phyloP scores from a whole-genome alignment of 2,888 invertebrate genomes.

The Augochlorella aurata region DNA sequence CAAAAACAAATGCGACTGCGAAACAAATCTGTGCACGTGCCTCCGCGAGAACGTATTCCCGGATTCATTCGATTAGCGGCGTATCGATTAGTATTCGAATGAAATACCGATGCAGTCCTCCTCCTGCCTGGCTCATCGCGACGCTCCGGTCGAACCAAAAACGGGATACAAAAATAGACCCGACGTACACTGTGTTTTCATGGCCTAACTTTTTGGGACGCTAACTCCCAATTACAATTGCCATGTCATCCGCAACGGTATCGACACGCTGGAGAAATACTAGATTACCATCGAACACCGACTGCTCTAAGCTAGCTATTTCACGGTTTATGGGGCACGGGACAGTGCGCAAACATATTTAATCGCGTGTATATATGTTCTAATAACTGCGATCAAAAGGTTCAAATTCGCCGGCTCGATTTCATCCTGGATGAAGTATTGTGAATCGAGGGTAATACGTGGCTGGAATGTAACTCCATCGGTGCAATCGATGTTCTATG shows the following conservation, averaged over 20 bases:
- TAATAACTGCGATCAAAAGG: not conserved
- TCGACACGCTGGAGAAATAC: not conserved
- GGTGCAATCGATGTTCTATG: not conserved
- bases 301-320: not conserved
- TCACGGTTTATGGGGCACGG: not conserved
- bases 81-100: slow-evolving; percentile 40
- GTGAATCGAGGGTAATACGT: not conserved
- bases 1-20: not conserved
- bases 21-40: not conserved
- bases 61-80: not conserved
- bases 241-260: not conserved
- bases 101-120: slow-evolving; percentile 34
- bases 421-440: not conserved
- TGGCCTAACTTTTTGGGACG: not conserved
- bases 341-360: not conserved
- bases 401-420: not conserved
- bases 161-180: not conserved
- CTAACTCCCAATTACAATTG: not conserved
- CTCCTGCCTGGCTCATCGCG: not conserved
- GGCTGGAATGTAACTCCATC: not conserved
- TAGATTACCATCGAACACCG: not conserved
- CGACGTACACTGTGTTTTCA: not conserved
- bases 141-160: not conserved
- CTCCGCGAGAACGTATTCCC: not conserved
- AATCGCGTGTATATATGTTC: not conserved